A percentile compares a stretch with the other conserved stretches of the same genome.
Conservation (phyloP, 2,888 invertebrate genomes). For the Mythimna pallens region DNA sequence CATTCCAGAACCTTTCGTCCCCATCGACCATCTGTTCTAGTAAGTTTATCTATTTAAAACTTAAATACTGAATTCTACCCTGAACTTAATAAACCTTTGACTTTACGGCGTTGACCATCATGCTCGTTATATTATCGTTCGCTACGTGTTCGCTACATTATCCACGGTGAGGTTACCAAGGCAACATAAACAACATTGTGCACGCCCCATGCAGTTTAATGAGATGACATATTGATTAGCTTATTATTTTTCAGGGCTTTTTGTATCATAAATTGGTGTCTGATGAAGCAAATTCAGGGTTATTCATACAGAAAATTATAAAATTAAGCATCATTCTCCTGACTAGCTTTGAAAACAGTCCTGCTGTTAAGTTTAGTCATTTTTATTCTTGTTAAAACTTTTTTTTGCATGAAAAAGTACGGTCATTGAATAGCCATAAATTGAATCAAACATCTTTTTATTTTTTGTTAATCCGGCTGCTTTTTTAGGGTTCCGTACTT, state of each 20-base stretch:
- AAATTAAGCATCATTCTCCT: background rate
- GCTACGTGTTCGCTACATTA: background rate
- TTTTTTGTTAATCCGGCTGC: no score
- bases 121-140: slow-evolving; percentile 3
- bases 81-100: slow-evolving; percentile 17
- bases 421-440: no score
- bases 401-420: no score
- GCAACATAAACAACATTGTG: slow-evolving; percentile 36
- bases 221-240: background rate
- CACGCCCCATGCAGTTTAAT: slow-evolving; percentile 31
- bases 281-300: background rate
- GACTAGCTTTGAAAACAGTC: no score
- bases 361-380: background rate
- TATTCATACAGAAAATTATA: background rate
- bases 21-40: no score
- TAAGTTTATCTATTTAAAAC: no score
- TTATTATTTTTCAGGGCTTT: slow-evolving; percentile 7
- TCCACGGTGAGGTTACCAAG: slow-evolving; percentile 22
- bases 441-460: no score
- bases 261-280: background rate
- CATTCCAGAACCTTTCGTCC: no score
- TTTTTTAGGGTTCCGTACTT: no score
- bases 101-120: background rate
- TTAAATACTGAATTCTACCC: background rate
- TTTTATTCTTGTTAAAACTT: background rate